Evolutionary conservation across 2,797 vertebrate species (phyloP), one percentile per base, ranked within the genome.

Genomic region (Mionectes olivaceus): DNA sequence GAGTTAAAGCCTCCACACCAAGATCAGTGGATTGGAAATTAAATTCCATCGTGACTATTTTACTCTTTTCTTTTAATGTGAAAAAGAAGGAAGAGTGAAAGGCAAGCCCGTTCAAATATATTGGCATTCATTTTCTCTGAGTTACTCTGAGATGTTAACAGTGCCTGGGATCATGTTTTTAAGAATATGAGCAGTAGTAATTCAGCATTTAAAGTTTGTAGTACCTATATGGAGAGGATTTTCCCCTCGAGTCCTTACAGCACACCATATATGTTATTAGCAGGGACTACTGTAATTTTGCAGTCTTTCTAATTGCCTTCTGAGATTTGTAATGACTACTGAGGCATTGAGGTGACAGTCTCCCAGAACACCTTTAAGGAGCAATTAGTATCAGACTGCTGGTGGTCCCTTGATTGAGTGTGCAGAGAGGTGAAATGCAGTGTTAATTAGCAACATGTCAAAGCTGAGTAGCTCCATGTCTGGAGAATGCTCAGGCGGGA

Each of bases 1-100:
- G 46, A 81, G 75, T 81, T 81, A 87, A 93, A 81, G 65, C 69
- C 87, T 95, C 80, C 91, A 52, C 73, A 79, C 79, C 52, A 91
- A 89, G 76, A 86, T 82, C 76, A 39, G 44, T 91, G 67, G 41
- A 59, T 79, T 91, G 78, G 69, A 88, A 92, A 92, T 64, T 11
- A 76, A 88, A 93, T 93, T 73, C n/a, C 41, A 46, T 60, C 19
- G 0, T 53, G 47, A 78, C 67, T 68, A 4, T 77, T 93, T 78
- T 65, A 52, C 8, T 71, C 56, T 59, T 41, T 27, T 55, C 75
- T 84, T 87, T 73, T 70, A 35, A 83, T 11, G 13, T 76, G 73
- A 80, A 67, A 57, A 81, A 81, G 81, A 77, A 90, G 23, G 64
- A 91, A 67, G 46, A n/a, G 10, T 67, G 49, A 63, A 86, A 88